Percentiles rank a stretch among this genome's conserved stretches.
These are phyloP conservation scores for Paguma larvata DNA, from an alignment of 2,797 vertebrate genomes.

Conservation along the genomic window DNA sequence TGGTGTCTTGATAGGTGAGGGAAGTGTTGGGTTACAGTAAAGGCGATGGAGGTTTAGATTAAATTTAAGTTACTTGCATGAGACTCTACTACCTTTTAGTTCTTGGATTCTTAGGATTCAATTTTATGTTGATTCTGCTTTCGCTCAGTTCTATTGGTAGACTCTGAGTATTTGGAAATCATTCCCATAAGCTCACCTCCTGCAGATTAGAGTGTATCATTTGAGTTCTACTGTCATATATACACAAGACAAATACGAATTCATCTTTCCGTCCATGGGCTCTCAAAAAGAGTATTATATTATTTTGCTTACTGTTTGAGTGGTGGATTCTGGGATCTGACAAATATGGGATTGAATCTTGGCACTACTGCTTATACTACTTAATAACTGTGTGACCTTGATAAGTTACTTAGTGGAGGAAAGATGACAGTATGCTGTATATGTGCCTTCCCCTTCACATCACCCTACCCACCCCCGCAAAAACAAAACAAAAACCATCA, in stretches of 20 bases:
- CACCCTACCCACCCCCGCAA: background rate
- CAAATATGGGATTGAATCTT: slow-evolving; percentile 42
- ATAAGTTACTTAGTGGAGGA: slow-evolving; percentile 25
- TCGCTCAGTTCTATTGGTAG: background rate
- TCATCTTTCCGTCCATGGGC: background rate
- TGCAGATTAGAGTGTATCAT: background rate
- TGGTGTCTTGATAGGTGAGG: background rate
- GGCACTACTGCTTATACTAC: background rate
- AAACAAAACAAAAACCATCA: background rate
- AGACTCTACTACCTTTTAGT: background rate
- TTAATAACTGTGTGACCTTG: background rate
- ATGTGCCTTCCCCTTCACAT: background rate
- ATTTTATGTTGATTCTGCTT: slow-evolving; percentile 59
- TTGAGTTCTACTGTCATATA: slow-evolving; percentile 24
- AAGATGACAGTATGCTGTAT: background rate
- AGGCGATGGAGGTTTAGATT: slow-evolving; percentile 4
- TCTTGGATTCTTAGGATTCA: background rate
- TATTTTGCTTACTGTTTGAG: slow-evolving; percentile 43
- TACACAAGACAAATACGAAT: background rate
- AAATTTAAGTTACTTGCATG: slow-evolving; percentile 51
- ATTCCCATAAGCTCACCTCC: slow-evolving; percentile 15
- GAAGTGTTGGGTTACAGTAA: background rate
- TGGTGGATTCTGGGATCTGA: background rate
- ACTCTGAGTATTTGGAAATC: slow-evolving; percentile 13
- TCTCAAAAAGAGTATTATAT: background rate